Evolutionary conservation across 2,113 vertebrate genomes (phyloP).

Genomic region (Tragulus kanchil): DNA sequence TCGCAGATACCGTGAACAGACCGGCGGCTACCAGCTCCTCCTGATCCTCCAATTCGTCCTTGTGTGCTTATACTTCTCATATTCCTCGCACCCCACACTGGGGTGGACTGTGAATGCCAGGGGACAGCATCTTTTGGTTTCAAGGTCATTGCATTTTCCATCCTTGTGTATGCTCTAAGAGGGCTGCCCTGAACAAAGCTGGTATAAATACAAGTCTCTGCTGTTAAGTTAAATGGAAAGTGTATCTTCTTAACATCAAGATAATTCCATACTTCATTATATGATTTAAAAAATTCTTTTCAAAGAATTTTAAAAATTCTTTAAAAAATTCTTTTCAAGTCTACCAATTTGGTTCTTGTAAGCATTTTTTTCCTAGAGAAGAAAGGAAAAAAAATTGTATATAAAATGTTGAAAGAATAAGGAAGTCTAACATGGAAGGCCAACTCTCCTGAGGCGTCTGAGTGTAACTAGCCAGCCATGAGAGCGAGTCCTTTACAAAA

Average conservation of each 20-base stretch:
- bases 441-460: not conserved
- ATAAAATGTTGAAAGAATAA: constrained; percentile 51
- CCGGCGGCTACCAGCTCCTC: not conserved
- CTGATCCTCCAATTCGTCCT: not conserved
- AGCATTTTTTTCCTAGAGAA: not conserved
- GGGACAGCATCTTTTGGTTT: not conserved
- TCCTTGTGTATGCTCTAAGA: not conserved
- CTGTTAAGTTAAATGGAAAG: constrained; percentile 23
- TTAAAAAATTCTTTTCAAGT: constrained; percentile 34
- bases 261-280: constrained; percentile 10
- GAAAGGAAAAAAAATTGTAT: not conserved
- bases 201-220: not conserved
- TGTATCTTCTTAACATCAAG: not conserved
- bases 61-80: not conserved
- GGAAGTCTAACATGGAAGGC: not conserved
- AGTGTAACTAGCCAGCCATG: not conserved
- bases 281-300: not conserved
- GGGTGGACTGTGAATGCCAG: not conserved
- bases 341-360: not conserved
- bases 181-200: not conserved
- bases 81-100: not conserved
- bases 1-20: not conserved
- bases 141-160: not conserved
- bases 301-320: not conserved
- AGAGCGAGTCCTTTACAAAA: not conserved